phyloP scores from a whole-genome alignment of 92 coral and sea anemone genomes.

The Siderastrea radians region DNA sequence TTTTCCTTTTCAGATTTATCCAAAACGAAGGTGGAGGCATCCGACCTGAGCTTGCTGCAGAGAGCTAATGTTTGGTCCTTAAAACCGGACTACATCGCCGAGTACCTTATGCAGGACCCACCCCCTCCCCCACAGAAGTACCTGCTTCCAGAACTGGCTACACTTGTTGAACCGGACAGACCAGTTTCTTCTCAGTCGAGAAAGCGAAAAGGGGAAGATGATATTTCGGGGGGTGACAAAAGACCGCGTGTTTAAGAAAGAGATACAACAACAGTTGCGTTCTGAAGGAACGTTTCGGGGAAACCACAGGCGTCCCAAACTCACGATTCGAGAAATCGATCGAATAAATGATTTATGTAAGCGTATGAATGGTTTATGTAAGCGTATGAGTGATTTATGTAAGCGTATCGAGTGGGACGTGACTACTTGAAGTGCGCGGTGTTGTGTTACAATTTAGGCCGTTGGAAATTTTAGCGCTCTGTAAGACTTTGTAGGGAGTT shows the following conservation, averaged over 20 bases:
- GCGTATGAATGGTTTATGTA: too few relatives aligned
- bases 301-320: too few relatives aligned
- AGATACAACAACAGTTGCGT: not conserved
- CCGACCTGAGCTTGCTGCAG: conserved; percentile 75
- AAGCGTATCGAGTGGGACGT: too few relatives aligned
- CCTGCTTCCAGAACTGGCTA: conserved; percentile 69
- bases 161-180: conserved; percentile 48
- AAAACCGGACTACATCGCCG: conserved; percentile 95
- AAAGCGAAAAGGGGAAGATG: conserved; percentile 84
- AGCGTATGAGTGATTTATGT: too few relatives aligned
- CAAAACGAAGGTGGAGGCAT: conserved; percentile 67
- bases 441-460: too few relatives aligned
- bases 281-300: not conserved
- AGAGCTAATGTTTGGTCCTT: conserved; percentile 75
- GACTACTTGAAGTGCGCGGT: too few relatives aligned
- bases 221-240: conserved; percentile 38
- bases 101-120: conserved; percentile 92
- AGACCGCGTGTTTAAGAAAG: conserved; percentile 34
- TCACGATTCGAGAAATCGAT: too few relatives aligned
- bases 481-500: too few relatives aligned
- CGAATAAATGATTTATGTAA: too few relatives aligned
- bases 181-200: conserved; percentile 65
- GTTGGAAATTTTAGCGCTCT: too few relatives aligned
- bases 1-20: conserved; percentile 56
- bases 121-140: conserved; percentile 87